Percentiles rank a stretch among this genome's conserved stretches.
Evolutionary conservation across 2,113 vertebrate genomes (phyloP).

Genomic region (Phalacrocorax brasilianus): DNA sequence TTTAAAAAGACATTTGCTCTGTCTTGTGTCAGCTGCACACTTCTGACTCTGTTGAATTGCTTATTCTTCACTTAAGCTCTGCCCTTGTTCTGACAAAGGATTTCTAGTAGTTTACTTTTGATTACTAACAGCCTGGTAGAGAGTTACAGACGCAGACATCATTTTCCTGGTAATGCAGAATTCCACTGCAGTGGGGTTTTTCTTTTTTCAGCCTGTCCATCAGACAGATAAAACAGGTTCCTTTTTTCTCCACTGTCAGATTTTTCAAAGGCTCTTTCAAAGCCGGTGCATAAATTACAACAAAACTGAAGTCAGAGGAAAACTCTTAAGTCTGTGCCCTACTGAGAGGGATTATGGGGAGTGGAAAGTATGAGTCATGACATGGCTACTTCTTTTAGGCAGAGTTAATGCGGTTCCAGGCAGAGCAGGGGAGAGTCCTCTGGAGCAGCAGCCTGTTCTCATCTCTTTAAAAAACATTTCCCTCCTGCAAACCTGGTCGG

Average conservation of each 20-base stretch:
- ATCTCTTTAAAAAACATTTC: neutral
- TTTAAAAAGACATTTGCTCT: neutral
- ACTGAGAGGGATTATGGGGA: slow-evolving; percentile 56
- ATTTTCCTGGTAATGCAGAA: neutral
- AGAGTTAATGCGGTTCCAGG: neutral
- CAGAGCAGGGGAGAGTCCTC: slow-evolving; percentile 5
- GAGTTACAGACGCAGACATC: neutral
- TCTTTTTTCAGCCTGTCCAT: slow-evolving; percentile 20
- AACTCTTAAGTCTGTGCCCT: slow-evolving; percentile 50
- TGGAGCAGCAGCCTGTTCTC: neutral
- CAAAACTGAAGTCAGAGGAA: slow-evolving; percentile 44
- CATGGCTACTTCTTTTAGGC: slow-evolving; percentile 35
- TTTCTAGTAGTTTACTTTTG: slow-evolving; percentile 23
- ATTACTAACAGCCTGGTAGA: neutral
- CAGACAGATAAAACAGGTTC: slow-evolving; percentile 4
- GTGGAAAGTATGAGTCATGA: slow-evolving; percentile 69
- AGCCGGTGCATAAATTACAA: slow-evolving; percentile 68
- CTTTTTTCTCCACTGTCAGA: slow-evolving; percentile 21
- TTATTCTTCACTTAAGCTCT: slow-evolving; percentile 10
- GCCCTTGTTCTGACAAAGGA: slow-evolving; percentile 13
- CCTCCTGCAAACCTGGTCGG: neutral
- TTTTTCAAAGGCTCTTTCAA: slow-evolving; percentile 48
- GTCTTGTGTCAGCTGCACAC: neutral
- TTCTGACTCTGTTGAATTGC: neutral
- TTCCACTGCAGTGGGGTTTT: neutral